phyloP scores from a whole-genome alignment of 92 coral and sea anemone genomes.

The Zoanthus sansibaricus region DNA sequence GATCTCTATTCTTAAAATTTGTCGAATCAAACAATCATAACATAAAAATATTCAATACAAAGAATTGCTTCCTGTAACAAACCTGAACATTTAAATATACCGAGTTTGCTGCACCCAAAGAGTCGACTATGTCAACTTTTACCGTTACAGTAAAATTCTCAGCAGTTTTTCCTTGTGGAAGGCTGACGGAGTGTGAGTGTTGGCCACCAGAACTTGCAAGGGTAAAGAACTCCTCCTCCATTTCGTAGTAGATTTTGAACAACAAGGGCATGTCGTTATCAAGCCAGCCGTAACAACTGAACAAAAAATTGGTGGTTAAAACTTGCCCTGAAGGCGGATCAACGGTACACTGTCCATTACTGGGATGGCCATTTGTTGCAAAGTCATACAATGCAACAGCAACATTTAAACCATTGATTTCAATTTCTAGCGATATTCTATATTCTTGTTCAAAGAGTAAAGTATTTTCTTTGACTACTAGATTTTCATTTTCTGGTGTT shows the following conservation, averaged over 20 bases:
- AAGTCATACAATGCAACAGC: constrained; percentile 22
- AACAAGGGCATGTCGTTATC: constrained; percentile 78
- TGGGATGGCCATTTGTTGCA: constrained; percentile 66
- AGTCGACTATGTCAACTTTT: constrained; percentile 25
- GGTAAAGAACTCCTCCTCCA: constrained; percentile 13
- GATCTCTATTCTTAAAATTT: too few relatives aligned
- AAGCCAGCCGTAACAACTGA: constrained; percentile 72
- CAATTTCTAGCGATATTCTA: background rate
- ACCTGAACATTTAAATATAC: constrained; percentile 21
- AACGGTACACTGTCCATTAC: constrained; percentile 67
- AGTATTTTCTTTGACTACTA: constrained; percentile 23
- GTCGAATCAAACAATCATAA: too few relatives aligned
- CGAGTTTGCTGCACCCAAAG: constrained; percentile 16
- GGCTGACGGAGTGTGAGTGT: background rate
- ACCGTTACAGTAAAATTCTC: background rate
- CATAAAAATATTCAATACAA: too few relatives aligned
- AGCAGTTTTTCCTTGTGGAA: constrained; percentile 22
- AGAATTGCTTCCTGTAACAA: background rate
- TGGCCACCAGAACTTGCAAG: background rate
- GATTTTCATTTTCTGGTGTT: background rate
- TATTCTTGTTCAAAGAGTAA: background rate
- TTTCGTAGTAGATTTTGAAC: constrained; percentile 64
- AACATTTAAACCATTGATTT: background rate
- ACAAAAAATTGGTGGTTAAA: constrained; percentile 65
- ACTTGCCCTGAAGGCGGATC: constrained; percentile 66